These are phyloP conservation scores for Drosophila atripex DNA, from an alignment of 2,888 invertebrate species.

Conservation along the genomic window DNA sequence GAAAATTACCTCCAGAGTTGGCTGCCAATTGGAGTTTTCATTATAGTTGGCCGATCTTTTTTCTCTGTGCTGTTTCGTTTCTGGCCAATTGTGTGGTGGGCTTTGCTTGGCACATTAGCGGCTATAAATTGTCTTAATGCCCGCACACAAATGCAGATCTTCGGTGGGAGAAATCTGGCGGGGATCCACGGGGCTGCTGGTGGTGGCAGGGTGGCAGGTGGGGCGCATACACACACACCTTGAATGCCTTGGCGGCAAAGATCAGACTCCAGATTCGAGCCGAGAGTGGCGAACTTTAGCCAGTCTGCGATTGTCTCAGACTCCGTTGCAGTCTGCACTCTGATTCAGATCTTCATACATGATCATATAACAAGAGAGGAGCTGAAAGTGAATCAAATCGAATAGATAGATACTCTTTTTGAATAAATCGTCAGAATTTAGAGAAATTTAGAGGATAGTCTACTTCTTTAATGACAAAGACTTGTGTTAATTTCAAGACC, in stretches of 20 bases:
- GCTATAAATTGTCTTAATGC: conserved; percentile 79
- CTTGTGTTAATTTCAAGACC: not conserved
- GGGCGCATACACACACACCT: conserved; percentile 67
- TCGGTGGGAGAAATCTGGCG: conserved; percentile 8
- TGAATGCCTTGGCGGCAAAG: conserved; percentile 78
- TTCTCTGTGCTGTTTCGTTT: not conserved
- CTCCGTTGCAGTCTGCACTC: conserved; percentile 35
- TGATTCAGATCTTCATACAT: conserved; percentile 75
- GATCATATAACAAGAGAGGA: conserved; percentile 60
- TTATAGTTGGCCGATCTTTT: not conserved
- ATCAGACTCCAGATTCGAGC: conserved; percentile 67
- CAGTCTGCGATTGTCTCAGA: conserved; percentile 41
- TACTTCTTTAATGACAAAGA: not conserved
- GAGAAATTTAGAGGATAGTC: too few relatives aligned
- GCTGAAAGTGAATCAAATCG: conserved; percentile 7
- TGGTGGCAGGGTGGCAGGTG: conserved; percentile 7
- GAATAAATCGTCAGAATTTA: not conserved
- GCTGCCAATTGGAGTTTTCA: not conserved
- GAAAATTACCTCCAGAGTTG: not conserved
- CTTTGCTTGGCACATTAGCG: conserved; percentile 80
- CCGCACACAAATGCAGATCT: conserved; percentile 49
- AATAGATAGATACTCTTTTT: not conserved
- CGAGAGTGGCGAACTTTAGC: conserved; percentile 47
- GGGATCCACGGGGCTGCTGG: not conserved
- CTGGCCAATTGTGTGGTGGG: conserved; percentile 75